These are phyloP conservation scores for Enteromius paludinosus DNA, from an alignment of 2,797 vertebrate species.

Conservation along the genomic window DNA sequence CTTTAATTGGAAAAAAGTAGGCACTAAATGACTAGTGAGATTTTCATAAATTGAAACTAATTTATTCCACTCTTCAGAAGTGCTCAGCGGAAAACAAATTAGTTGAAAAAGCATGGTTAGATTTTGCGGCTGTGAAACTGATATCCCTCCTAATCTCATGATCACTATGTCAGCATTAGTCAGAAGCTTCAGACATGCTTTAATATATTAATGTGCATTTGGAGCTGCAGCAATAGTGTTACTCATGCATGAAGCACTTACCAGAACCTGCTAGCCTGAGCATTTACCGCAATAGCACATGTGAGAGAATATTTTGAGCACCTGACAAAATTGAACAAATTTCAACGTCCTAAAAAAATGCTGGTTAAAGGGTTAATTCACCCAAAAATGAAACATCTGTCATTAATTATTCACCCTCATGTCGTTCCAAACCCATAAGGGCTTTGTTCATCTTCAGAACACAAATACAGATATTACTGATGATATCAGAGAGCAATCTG, in stretches of 20 bases:
- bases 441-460: too few species aligned
- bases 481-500: too few species aligned
- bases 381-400: too few species aligned
- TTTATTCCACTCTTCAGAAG: constrained; percentile 1
- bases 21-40: background rate
- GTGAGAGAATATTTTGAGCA: constrained; percentile 5
- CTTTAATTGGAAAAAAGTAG: background rate
- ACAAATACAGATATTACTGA: too few species aligned
- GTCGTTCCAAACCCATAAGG: too few species aligned
- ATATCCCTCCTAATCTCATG: constrained; percentile 18
- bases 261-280: constrained; percentile 40
- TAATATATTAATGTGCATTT: constrained; percentile 27
- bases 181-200: constrained; percentile 46
- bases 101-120: background rate
- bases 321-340: constrained; percentile 33
- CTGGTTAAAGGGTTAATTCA: background rate
- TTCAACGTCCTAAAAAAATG: constrained; percentile 24
- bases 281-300: background rate
- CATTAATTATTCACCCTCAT: too few species aligned
- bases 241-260: constrained; percentile 55
- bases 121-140: background rate
- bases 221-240: constrained; percentile 19
- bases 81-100: background rate
- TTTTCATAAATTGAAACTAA: background rate
- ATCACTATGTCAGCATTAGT: constrained; percentile 16